These are phyloP conservation scores for Branchinecta lynchi DNA, from an alignment of 1,140 invertebrate genomes.

Conservation along the genomic window DNA sequence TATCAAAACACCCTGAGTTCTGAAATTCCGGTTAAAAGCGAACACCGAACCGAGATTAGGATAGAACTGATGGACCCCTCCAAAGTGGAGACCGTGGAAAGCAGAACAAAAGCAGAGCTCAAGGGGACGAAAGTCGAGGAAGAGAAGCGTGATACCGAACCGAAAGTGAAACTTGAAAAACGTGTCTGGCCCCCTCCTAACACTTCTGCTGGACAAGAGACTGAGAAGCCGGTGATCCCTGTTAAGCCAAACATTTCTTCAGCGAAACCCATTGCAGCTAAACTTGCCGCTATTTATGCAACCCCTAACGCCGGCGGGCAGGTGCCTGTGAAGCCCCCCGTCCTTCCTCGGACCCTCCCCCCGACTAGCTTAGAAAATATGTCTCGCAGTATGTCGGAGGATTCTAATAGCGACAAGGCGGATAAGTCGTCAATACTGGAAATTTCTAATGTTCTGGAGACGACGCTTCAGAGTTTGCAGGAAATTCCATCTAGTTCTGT, in stretches of 20 bases:
- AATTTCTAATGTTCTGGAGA: constrained; percentile 48
- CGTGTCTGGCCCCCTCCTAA: constrained; percentile 38
- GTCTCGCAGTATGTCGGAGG: constrained; percentile 21
- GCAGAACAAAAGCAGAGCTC: neutral
- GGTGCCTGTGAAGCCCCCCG: constrained; percentile 21
- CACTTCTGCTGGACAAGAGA: constrained; percentile 25
- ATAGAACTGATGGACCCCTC: neutral
- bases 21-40: neutral
- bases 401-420: constrained; percentile 21
- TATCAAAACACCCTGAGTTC: neutral
- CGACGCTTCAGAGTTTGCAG: constrained; percentile 41
- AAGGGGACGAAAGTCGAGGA: neutral
- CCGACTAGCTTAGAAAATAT: constrained; percentile 19
- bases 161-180: constrained; percentile 29
- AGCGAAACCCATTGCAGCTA: constrained; percentile 34
- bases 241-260: constrained; percentile 44
- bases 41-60: too few species aligned
- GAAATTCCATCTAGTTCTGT: constrained; percentile 39
- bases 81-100: neutral
- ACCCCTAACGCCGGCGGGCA: constrained; percentile 34
- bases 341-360: constrained; percentile 17
- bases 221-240: constrained; percentile 54
- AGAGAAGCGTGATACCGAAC: neutral
- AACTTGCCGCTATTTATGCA: constrained; percentile 42
- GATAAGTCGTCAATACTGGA: constrained; percentile 50